phyloP scores from a whole-genome alignment of 1,140 invertebrate species.

The Eriocheir sinensis region DNA sequence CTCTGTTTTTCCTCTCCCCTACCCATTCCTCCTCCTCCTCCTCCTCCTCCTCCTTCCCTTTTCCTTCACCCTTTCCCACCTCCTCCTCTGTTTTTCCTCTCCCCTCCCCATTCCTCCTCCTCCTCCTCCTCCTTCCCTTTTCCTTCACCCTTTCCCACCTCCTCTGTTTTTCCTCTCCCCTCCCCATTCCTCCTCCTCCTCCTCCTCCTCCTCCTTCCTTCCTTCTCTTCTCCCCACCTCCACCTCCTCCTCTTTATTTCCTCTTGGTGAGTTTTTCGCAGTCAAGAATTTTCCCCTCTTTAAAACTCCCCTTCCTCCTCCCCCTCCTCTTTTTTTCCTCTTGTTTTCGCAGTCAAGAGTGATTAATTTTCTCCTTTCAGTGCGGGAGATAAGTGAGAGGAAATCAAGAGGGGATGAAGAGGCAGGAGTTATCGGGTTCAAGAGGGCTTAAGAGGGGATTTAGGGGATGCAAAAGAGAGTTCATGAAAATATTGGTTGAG shows the following conservation, averaged over 20 bases:
- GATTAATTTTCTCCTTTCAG: background rate
- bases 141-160: too few relatives aligned
- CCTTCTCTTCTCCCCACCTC: too few relatives aligned
- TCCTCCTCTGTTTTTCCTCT: background rate
- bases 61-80: background rate
- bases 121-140: too few relatives aligned
- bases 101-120: too few relatives aligned
- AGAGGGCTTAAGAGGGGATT: conserved; percentile 27
- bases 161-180: too few relatives aligned
- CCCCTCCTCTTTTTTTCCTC: background rate
- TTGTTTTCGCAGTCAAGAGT: background rate
- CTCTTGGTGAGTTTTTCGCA: too few relatives aligned
- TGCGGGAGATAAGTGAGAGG: background rate
- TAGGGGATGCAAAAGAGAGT: background rate
- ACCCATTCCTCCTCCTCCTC: background rate
- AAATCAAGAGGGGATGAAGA: too few relatives aligned
- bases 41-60: background rate
- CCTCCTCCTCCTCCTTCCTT: too few relatives aligned
- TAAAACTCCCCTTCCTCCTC: too few relatives aligned
- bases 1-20: background rate
- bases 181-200: too few relatives aligned
- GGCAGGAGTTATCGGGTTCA: background rate
- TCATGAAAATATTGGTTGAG: background rate
- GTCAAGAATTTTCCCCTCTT: too few relatives aligned
- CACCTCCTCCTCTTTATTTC: background rate